Evolutionary conservation across 2,113 vertebrate genomes (phyloP), one percentile per base, ranked within the genome.

Genomic region (Lichenostomus cassidix): DNA sequence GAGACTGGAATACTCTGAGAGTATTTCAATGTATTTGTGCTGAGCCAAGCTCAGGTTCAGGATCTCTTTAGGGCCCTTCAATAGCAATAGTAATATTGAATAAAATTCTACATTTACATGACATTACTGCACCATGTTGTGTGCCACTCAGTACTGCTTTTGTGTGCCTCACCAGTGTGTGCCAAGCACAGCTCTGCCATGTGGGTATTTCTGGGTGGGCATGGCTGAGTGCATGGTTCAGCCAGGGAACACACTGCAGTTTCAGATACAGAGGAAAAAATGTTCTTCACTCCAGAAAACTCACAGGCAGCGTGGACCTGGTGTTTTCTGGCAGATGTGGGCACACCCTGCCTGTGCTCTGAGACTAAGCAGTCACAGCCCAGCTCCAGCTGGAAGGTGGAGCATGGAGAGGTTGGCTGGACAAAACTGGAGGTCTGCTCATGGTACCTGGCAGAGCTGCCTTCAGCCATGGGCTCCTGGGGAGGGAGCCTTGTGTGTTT

Each of bases 281-380:
- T 11, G 15, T 8, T 64, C 29, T 56, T 69, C 22, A 22, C 60
- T 35, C 24, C 53, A 35, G 16, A 62, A 82, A 64, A 17, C 35
- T 78, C 49, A 8, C 21, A 58, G n/a, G 68, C 77, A 37, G n/a
- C 2, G 2, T 1, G 2, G 16, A 15, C 39, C 52, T 18, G 17
- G 31, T 28, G 42, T 47, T 82, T 84, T 33, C 42, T 82, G 82
- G 27, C 2, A 37, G 68, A 13, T 46, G 31, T 79, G 23, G 35
- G 10, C 31, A 31, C 0, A 0, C 41, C 23, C 71, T 89, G 53
- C 5, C 33, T 2, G 0, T 53, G 25, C 64, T 69, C 25, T 67
- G 56, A 28, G 56, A 53, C 21, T 31, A 21, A 47, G 53, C 35
- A 65, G 14, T 15, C 35, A 10, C 13, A 81, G 68, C 60, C n/a